phyloP scores from a whole-genome alignment of 2,113 vertebrate genomes.

The Apistogramma diplotaenia region DNA sequence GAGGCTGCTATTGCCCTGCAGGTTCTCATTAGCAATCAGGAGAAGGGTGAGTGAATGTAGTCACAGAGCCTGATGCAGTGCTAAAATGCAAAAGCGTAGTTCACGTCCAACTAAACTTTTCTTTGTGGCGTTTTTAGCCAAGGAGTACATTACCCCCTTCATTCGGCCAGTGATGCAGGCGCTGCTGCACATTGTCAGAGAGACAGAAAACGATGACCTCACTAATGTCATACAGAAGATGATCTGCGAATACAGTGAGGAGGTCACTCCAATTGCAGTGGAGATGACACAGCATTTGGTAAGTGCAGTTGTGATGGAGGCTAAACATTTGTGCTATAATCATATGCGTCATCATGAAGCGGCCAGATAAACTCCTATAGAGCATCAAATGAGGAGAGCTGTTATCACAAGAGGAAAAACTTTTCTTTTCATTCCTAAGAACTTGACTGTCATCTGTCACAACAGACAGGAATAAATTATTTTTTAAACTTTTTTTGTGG shows the following conservation, averaged over 20 bases:
- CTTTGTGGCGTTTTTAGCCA: constrained; percentile 77
- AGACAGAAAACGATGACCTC: constrained; percentile 98
- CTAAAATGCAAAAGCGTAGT: background rate
- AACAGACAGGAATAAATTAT: too few relatives aligned
- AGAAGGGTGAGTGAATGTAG: constrained; percentile 84
- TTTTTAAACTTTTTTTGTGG: background rate
- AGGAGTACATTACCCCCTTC: constrained; percentile 96
- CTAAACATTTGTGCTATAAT: background rate
- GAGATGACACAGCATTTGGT: constrained; percentile 99
- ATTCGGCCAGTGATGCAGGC: constrained; percentile 99
- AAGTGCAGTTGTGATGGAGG: constrained; percentile 46
- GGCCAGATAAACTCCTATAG: background rate
- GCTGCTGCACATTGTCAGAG: constrained; percentile 96
- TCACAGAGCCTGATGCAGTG: background rate
- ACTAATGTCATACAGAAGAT: constrained; percentile 99
- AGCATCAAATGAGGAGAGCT: background rate
- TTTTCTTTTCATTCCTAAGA: background rate
- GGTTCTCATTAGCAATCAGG: constrained; percentile 98
- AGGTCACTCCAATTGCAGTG: constrained; percentile 97
- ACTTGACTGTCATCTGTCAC: background rate
- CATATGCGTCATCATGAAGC: background rate
- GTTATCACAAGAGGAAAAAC: background rate
- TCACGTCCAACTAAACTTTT: background rate
- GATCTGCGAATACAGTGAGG: constrained; percentile 99
- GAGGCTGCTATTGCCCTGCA: constrained; percentile 98